These are phyloP conservation scores for Pyrgus malvae DNA, from an alignment of 2,888 invertebrate species.

Conservation along the genomic window DNA sequence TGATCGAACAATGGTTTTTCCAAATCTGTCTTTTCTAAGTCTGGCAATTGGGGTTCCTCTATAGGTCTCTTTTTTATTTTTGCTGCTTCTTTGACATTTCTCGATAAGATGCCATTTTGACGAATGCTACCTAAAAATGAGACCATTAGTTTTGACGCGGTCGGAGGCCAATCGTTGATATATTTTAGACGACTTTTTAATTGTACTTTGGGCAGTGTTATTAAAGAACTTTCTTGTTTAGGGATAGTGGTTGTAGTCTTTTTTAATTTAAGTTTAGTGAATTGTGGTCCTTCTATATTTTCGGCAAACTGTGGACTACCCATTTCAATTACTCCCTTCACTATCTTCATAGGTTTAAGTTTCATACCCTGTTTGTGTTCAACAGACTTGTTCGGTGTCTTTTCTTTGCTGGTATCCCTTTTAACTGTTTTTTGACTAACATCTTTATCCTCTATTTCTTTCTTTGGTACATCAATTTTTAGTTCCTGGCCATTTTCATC, in stretches of 20 bases:
- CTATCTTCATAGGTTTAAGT: slow-evolving; percentile 82
- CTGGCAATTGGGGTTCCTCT: slow-evolving; percentile 80
- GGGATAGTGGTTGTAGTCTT: slow-evolving; percentile 75
- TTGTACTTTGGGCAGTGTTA: slow-evolving; percentile 84
- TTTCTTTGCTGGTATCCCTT: too few species aligned
- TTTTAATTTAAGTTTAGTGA: slow-evolving; percentile 86
- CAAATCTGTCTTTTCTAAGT: slow-evolving; percentile 77
- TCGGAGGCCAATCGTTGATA: slow-evolving; percentile 83
- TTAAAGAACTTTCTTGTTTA: slow-evolving; percentile 64
- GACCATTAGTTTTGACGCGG: slow-evolving; percentile 73
- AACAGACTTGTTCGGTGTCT: slow-evolving; percentile 9
- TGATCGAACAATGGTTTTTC: slow-evolving; percentile 80
- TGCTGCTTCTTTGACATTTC: slow-evolving; percentile 86
- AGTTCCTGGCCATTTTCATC: background rate
- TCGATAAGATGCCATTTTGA: slow-evolving; percentile 85
- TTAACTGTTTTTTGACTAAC: slow-evolving; percentile 8
- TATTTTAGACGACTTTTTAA: slow-evolving; percentile 87
- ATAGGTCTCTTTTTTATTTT: slow-evolving; percentile 83
- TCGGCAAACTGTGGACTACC: slow-evolving; percentile 84
- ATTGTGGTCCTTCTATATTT: slow-evolving; percentile 82
- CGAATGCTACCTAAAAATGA: slow-evolving; percentile 80
- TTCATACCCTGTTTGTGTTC: slow-evolving; percentile 40
- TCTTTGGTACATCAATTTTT: too few species aligned
- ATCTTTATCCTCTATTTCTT: background rate
- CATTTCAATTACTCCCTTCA: slow-evolving; percentile 83